Evolutionary conservation across 2,888 invertebrate species (phyloP).

Genomic region (Uropetala carovei): DNA sequence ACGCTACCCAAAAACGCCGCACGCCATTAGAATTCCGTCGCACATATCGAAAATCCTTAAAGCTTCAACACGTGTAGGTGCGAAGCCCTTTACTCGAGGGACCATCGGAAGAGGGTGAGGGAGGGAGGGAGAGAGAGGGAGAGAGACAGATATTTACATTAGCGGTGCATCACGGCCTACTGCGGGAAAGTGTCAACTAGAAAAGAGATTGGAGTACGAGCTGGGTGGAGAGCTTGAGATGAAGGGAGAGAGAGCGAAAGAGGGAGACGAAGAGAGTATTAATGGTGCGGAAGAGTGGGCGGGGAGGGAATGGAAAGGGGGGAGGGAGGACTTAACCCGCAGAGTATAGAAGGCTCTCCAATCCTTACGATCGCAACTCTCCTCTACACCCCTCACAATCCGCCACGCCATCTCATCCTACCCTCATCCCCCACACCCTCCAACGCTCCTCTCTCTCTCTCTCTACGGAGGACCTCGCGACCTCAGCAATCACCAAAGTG

Average conservation of each 20-base stretch:
- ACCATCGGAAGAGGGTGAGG: neutral
- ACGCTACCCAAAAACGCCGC: neutral
- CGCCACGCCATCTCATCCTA: neutral
- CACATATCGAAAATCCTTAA: neutral
- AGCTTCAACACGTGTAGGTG: neutral
- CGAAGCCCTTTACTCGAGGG: neutral
- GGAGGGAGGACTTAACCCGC: neutral
- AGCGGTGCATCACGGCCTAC: neutral
- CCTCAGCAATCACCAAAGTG: slow-evolving; percentile 62
- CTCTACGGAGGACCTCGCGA: slow-evolving; percentile 38
- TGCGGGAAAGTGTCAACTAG: neutral
- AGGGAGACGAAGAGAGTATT: neutral
- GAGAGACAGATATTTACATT: neutral
- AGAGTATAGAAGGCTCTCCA: neutral
- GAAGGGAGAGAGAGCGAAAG: too few species aligned
- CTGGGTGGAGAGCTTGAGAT: too few species aligned
- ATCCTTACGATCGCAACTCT: neutral
- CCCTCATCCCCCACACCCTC: neutral
- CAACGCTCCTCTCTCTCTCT: neutral
- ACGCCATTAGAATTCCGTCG: neutral
- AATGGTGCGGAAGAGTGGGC: slow-evolving; percentile 40
- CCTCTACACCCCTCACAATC: neutral
- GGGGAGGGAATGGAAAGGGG: neutral
- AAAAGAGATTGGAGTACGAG: slow-evolving; percentile 7
- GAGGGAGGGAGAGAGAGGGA: neutral